Evolutionary conservation across 1,140 invertebrate species (phyloP).

Genomic region (Lethrus apterus): DNA sequence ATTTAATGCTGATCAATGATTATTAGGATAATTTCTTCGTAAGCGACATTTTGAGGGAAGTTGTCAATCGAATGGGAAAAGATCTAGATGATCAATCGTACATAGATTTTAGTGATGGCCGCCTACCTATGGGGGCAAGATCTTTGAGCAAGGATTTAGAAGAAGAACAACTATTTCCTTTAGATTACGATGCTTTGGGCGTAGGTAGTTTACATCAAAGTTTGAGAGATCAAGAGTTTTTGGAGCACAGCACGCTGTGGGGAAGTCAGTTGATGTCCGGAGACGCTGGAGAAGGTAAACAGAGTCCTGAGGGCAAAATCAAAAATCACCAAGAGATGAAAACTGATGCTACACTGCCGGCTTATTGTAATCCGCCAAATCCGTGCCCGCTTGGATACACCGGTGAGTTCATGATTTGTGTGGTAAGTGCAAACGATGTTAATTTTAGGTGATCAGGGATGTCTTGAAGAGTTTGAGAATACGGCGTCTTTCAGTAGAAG

Average conservation of each 20-base stretch:
- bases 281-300: slow-evolving; percentile 67
- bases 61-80: slow-evolving; percentile 62
- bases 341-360: slow-evolving; percentile 84
- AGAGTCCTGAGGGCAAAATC: slow-evolving; percentile 50
- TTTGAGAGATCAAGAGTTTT: slow-evolving; percentile 81
- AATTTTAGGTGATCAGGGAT: slow-evolving; percentile 60
- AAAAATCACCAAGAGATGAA: slow-evolving; percentile 71
- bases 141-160: slow-evolving; percentile 36
- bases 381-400: slow-evolving; percentile 88
- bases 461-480: slow-evolving; percentile 80
- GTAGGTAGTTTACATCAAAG: slow-evolving; percentile 61
- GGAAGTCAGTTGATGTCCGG: slow-evolving; percentile 72
- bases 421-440: not conserved
- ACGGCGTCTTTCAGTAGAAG: slow-evolving; percentile 91
- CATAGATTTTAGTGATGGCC: slow-evolving; percentile 51
- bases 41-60: slow-evolving; percentile 49
- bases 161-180: slow-evolving; percentile 38
- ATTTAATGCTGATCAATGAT: too few species aligned
- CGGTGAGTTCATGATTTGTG: slow-evolving; percentile 43
- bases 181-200: slow-evolving; percentile 54
- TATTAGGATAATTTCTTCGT: slow-evolving; percentile 10
- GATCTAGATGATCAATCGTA: slow-evolving; percentile 59
- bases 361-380: slow-evolving; percentile 98
- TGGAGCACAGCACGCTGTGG: slow-evolving; percentile 82
- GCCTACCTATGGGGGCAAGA: slow-evolving; percentile 46